Evolutionary conservation across 2,888 invertebrate species (phyloP).

Genomic region (Lycaena phlaeas): DNA sequence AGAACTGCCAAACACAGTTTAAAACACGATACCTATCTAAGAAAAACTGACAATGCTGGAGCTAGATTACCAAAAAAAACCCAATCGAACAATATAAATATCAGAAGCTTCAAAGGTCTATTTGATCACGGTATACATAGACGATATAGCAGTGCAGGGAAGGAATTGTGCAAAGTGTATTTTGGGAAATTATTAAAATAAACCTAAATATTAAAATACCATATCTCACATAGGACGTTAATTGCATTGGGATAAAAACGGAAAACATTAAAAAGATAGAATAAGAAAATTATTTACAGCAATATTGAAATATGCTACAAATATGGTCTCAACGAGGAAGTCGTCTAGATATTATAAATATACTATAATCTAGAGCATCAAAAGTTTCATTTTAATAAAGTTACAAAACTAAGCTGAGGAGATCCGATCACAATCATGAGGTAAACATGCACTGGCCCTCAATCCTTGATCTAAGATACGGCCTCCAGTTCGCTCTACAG

Average conservation of each 20-base stretch:
- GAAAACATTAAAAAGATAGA: background rate
- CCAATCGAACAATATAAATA: background rate
- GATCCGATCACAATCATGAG: slow-evolving; percentile 3
- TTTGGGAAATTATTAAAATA: background rate
- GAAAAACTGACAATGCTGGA: background rate
- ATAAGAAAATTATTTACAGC: background rate
- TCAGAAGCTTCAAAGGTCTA: background rate
- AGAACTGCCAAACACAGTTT: background rate
- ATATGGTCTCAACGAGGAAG: background rate
- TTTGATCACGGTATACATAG: slow-evolving; percentile 1
- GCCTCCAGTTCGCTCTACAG: background rate
- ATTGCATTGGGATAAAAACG: background rate
- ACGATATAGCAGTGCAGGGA: slow-evolving; percentile 22
- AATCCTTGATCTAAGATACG: slow-evolving; percentile 3
- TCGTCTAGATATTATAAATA: background rate
- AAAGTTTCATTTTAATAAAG: background rate
- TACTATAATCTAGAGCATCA: slow-evolving; percentile 3
- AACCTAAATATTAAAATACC: background rate
- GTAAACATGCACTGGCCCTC: slow-evolving; percentile 3
- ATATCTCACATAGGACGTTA: background rate
- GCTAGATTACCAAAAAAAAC: background rate
- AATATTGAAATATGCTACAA: background rate
- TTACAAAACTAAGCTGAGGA: slow-evolving; percentile 4
- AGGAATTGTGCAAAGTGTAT: slow-evolving; percentile 15
- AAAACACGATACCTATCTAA: background rate